These are phyloP conservation scores for Catocala nupta DNA, from an alignment of 2,888 invertebrate genomes.

Conservation along the genomic window DNA sequence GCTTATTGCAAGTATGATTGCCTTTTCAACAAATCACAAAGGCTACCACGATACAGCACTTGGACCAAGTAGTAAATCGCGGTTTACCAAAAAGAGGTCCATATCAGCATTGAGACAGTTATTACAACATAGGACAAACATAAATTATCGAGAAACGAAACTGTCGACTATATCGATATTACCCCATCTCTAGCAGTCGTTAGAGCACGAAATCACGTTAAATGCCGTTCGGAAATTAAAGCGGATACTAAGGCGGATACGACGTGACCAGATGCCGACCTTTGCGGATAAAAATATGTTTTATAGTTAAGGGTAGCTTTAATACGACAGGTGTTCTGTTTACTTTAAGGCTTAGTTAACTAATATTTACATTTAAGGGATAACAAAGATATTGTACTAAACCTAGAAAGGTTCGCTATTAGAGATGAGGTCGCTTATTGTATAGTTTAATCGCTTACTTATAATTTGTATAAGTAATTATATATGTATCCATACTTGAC, in stretches of 20 bases:
- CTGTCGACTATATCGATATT: slow-evolving; percentile 25
- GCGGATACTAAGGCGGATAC: slow-evolving; percentile 54
- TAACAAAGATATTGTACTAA: no score
- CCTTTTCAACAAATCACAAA: no score
- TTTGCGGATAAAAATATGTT: slow-evolving; percentile 43
- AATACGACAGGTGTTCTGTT: slow-evolving; percentile 22
- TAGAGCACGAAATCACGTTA: slow-evolving; percentile 60
- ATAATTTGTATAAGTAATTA: no score
- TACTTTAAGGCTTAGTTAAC: background rate
- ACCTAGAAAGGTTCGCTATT: no score
- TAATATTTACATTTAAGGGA: background rate
- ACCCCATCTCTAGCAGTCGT: slow-evolving; percentile 48
- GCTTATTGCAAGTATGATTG: no score
- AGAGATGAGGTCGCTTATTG: no score
- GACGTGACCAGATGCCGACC: slow-evolving; percentile 55
- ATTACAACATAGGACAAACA: background rate
- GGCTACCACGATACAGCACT: no score
- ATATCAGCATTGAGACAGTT: no score
- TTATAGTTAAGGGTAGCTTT: slow-evolving; percentile 20
- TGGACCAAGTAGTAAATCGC: no score
- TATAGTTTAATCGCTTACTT: no score
- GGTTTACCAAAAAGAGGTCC: no score
- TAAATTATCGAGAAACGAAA: slow-evolving; percentile 22
- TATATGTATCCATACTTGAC: no score
- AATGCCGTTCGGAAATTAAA: slow-evolving; percentile 67